Percentiles rank a stretch among this genome's conserved stretches.
These are phyloP conservation scores for Argentina silus DNA, from an alignment of 2,797 vertebrate genomes.

Conservation along the genomic window DNA sequence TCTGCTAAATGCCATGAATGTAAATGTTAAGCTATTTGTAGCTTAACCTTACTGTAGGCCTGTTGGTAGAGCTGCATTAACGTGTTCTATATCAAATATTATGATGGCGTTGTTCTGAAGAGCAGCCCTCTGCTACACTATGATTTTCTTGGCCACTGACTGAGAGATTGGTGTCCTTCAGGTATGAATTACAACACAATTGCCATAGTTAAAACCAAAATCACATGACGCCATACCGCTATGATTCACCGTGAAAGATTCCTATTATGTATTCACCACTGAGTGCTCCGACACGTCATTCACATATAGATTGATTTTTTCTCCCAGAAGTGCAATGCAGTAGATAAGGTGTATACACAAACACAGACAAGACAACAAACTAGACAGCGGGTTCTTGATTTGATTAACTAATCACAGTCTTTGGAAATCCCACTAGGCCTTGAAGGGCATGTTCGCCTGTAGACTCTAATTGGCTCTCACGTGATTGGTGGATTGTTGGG, in stretches of 20 bases:
- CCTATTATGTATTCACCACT: conserved; percentile 62
- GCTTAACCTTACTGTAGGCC: too few relatives aligned
- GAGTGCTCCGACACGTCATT: conserved; percentile 63
- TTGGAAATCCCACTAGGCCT: conserved; percentile 77
- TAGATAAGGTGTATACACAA: conserved; percentile 76
- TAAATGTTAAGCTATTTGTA: too few relatives aligned
- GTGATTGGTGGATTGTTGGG: conserved; percentile 63
- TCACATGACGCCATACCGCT: conserved; percentile 66
- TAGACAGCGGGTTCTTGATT: conserved; percentile 74
- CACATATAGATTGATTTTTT: conserved; percentile 72
- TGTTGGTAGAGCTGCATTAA: too few relatives aligned
- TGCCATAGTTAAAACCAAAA: conserved; percentile 60
- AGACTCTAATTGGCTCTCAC: conserved; percentile 71
- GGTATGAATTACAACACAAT: conserved; percentile 60
- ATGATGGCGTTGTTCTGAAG: conserved; percentile 51
- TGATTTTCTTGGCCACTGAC: conserved; percentile 63
- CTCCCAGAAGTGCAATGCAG: conserved; percentile 67
- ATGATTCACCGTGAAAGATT: conserved; percentile 72
- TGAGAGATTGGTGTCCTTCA: conserved; percentile 70
- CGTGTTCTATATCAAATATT: not conserved
- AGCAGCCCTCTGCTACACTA: conserved; percentile 51
- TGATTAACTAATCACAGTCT: conserved; percentile 85
- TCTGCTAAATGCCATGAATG: too few relatives aligned
- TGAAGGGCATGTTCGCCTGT: conserved; percentile 65
- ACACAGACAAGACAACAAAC: conserved; percentile 68